Evolutionary conservation across 2,797 vertebrate genomes (phyloP).

Genomic region (Uromys caudimaculatus): DNA sequence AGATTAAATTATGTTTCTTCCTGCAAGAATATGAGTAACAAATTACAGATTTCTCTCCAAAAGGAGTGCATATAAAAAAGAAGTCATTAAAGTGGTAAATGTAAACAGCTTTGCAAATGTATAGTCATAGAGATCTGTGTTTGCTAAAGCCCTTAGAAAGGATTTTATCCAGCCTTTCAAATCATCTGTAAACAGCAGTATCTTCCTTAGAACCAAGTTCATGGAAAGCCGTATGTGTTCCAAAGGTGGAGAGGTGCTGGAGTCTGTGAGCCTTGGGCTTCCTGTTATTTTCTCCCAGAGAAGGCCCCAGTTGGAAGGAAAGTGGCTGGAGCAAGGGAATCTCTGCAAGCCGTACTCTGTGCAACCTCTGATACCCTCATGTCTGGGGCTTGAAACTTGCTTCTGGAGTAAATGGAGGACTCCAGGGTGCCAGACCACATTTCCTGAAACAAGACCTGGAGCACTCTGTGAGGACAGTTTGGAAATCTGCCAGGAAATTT

Average conservation of each 20-base stretch:
- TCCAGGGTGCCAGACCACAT: background rate
- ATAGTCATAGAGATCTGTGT: background rate
- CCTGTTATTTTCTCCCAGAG: background rate
- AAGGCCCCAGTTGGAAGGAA: background rate
- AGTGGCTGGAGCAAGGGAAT: background rate
- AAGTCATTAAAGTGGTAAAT: background rate
- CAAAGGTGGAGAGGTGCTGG: background rate
- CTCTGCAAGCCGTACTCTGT: background rate
- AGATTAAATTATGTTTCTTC: constrained; percentile 26
- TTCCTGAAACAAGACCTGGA: background rate
- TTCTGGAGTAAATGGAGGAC: background rate
- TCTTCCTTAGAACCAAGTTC: constrained; percentile 8
- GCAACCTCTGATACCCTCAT: background rate
- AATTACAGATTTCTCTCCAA: constrained; percentile 28
- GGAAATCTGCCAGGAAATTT: background rate
- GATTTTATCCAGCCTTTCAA: constrained; percentile 22
- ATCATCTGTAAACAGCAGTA: background rate
- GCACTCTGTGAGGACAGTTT: background rate
- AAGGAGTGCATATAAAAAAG: background rate
- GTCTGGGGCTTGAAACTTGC: background rate
- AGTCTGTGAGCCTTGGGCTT: background rate
- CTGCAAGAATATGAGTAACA: constrained; percentile 35
- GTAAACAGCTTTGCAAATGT: background rate
- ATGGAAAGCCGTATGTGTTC: background rate
- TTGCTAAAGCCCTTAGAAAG: background rate